Conservation (phyloP, 1,140 invertebrate species). For the Orussus abietinus region DNA sequence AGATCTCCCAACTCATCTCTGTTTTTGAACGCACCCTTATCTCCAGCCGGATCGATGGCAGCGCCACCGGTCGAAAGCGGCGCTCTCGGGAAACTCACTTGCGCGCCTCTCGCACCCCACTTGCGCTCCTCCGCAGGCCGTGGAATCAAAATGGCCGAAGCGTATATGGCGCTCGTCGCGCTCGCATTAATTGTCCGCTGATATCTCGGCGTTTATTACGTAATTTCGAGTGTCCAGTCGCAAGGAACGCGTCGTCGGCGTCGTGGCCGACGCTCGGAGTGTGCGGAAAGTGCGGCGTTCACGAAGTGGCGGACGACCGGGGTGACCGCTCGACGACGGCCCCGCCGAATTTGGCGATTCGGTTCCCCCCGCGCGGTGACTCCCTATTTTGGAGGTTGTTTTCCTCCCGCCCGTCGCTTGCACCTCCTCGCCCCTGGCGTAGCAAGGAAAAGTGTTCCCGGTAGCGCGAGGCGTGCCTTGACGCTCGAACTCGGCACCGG, state of each 20-base stretch:
- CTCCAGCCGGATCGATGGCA: background rate
- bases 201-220: background rate
- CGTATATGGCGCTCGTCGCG: background rate
- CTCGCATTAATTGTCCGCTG: background rate
- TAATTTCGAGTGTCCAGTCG: background rate
- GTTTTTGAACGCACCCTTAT: no score
- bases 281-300: background rate
- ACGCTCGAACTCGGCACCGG: background rate
- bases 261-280: background rate
- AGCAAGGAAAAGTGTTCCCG: background rate
- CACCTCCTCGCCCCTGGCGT: no score
- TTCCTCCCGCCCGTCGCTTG: no score
- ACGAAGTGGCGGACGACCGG: background rate
- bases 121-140: background rate
- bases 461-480: background rate
- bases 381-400: no score
- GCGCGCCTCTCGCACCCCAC: background rate
- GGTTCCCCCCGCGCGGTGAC: no score
- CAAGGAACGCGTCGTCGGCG: background rate
- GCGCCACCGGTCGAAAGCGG: background rate
- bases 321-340: background rate
- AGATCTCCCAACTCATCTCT: no score
- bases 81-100: background rate
- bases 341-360: slow-evolving; percentile 1
- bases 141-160: background rate